A percentile compares a stretch with the other conserved stretches of the same genome.
Evolutionary conservation across 1,140 invertebrate species (phyloP).

Genomic region (Drosophila simulans): DNA sequence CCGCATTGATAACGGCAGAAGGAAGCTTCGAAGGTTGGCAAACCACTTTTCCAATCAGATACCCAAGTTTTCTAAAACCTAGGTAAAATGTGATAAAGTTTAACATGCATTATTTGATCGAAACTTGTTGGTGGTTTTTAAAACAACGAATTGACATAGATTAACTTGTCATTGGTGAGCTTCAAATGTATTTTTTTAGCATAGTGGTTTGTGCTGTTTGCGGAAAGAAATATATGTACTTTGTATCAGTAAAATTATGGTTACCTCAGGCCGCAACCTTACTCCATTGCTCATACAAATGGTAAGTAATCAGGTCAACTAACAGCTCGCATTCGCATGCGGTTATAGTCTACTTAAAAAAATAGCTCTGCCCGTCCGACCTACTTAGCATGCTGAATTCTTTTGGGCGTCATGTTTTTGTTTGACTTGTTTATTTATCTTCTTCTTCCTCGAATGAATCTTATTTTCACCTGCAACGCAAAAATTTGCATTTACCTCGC

Average conservation of each 20-base stretch:
- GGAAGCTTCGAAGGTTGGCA: background rate
- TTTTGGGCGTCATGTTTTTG: conserved; percentile 45
- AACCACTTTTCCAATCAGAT: conserved; percentile 59
- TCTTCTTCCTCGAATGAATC: background rate
- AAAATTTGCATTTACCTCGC: conserved; percentile 58
- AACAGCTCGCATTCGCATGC: conserved; percentile 74
- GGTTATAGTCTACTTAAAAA: conserved; percentile 78
- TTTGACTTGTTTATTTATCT: conserved; percentile 25
- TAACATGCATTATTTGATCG: conserved; percentile 17
- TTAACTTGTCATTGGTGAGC: no score
- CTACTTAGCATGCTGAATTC: background rate
- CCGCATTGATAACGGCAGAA: background rate
- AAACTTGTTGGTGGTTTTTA: background rate
- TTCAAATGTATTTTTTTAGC: no score
- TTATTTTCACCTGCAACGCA: conserved; percentile 48
- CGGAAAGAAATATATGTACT: no score
- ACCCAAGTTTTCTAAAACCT: conserved; percentile 15
- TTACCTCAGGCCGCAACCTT: background rate
- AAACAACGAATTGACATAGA: no score
- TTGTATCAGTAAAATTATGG: conserved; percentile 19
- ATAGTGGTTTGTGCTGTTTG: no score
- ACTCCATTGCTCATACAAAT: conserved; percentile 42
- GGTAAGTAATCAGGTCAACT: conserved; percentile 76
- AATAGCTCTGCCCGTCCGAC: conserved; percentile 67
- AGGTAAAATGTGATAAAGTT: conserved; percentile 22